Percentiles rank a stretch among this genome's conserved stretches.
Conservation (phyloP, 2,797 vertebrate genomes). For the Xenops minutus region DNA sequence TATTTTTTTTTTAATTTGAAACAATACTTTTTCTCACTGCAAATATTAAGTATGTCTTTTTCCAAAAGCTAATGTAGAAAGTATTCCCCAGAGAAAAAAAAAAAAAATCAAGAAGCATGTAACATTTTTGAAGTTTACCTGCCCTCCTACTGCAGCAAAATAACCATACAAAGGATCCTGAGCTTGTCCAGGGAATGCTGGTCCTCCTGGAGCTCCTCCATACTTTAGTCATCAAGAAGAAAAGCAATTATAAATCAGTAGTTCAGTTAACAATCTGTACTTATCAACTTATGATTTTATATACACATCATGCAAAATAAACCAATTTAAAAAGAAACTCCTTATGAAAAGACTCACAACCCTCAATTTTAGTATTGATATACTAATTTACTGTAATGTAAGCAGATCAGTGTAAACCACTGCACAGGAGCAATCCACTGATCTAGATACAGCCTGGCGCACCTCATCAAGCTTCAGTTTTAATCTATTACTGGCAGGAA, state of each 20-base stretch:
- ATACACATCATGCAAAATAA: background rate
- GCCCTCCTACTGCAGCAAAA: conserved; percentile 89
- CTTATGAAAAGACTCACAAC: background rate
- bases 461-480: background rate
- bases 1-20: background rate
- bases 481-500: background rate
- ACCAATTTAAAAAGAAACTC: accelerated
- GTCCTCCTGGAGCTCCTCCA: conserved; percentile 80
- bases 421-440: background rate
- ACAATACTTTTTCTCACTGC: background rate
- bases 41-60: background rate
- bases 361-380: too few species aligned
- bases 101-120: background rate
- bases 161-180: conserved; percentile 93
- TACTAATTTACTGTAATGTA: background rate
- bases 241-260: background rate
- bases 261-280: background rate
- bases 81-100: background rate
- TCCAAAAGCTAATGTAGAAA: background rate
- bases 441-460: background rate
- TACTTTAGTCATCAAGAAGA: conserved; percentile 65
- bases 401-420: background rate
- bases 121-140: conserved; percentile 74
- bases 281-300: background rate
- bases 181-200: conserved; percentile 79